Evolutionary conservation across 1,140 invertebrate genomes (phyloP).

Genomic region (Stenopsyche tienmushanensis): DNA sequence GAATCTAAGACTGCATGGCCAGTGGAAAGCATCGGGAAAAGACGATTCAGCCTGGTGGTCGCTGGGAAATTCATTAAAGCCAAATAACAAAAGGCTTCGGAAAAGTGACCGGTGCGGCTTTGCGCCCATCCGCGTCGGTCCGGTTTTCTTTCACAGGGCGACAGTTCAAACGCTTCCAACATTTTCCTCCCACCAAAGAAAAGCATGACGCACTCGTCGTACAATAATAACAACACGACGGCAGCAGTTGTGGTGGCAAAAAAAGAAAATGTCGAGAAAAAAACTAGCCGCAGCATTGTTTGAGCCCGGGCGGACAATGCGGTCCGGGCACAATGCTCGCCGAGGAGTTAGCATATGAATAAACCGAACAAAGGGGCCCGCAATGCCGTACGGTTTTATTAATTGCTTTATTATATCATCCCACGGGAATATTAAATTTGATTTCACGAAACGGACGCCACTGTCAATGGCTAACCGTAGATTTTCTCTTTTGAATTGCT

Average conservation of each 20-base stretch:
- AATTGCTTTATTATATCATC: slow-evolving; percentile 43
- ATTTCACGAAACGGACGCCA: slow-evolving; percentile 21
- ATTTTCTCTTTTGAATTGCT: too few relatives aligned
- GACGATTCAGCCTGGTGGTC: too few relatives aligned
- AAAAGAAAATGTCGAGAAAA: slow-evolving; percentile 28
- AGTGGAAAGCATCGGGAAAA: too few relatives aligned
- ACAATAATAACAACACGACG: slow-evolving; percentile 15
- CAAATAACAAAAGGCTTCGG: too few relatives aligned
- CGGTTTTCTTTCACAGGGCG: slow-evolving; percentile 16
- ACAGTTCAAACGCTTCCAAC: slow-evolving; percentile 30
- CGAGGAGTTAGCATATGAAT: slow-evolving; percentile 53
- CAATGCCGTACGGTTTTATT: slow-evolving; percentile 41
- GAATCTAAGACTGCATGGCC: too few relatives aligned
- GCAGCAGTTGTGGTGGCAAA: neutral
- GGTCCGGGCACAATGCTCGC: slow-evolving; percentile 36
- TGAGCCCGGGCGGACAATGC: slow-evolving; percentile 38
- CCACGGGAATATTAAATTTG: slow-evolving; percentile 41
- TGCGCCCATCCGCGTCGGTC: slow-evolving; percentile 7
- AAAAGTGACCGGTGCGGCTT: too few relatives aligned
- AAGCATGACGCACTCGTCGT: slow-evolving; percentile 26
- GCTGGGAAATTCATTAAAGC: too few relatives aligned
- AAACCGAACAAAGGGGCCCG: slow-evolving; percentile 49
- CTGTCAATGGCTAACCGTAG: slow-evolving; percentile 1
- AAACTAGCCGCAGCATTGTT: slow-evolving; percentile 39
- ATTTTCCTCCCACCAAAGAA: slow-evolving; percentile 29